These are phyloP conservation scores for Notolabrus celidotus DNA, from an alignment of 2,797 vertebrate species.

Conservation along the genomic window DNA sequence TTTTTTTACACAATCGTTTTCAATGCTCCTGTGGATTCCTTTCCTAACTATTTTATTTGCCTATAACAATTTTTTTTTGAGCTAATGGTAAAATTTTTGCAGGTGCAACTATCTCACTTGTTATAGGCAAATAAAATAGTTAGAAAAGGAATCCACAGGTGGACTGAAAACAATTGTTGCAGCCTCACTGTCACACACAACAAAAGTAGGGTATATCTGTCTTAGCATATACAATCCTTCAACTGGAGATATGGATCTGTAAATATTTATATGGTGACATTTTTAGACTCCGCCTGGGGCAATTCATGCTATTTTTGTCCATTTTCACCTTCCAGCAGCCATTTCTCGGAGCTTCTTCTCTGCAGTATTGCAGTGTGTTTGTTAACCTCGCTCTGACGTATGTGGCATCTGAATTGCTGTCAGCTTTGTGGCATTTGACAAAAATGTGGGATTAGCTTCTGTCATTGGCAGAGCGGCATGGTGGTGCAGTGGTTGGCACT, in stretches of 20 bases:
- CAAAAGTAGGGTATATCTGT: background rate
- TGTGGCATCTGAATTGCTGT: slow-evolving; percentile 68
- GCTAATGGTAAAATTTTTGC: too few species aligned
- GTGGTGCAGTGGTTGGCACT: background rate
- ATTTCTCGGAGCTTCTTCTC: slow-evolving; percentile 15
- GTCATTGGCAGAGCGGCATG: background rate
- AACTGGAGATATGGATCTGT: background rate
- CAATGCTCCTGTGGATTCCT: too few species aligned
- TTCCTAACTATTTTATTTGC: too few species aligned
- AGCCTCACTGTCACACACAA: background rate
- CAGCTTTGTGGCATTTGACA: slow-evolving; percentile 69
- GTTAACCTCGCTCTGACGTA: slow-evolving; percentile 39
- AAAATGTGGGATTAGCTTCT: slow-evolving; percentile 63
- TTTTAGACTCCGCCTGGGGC: background rate
- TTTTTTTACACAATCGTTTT: too few species aligned
- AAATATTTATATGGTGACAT: slow-evolving; percentile 22
- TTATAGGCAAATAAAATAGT: background rate
- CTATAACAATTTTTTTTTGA: too few species aligned
- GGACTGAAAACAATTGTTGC: background rate
- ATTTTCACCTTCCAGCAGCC: background rate
- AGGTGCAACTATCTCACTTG: too few species aligned
- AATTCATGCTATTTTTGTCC: slow-evolving; percentile 26
- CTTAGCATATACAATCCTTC: slow-evolving; percentile 7
- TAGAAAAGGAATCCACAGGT: slow-evolving; percentile 4
- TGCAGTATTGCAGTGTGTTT: slow-evolving; percentile 32